Evolutionary conservation across 2,113 vertebrate genomes (phyloP), one percentile per base, ranked within the genome.

Genomic region (Caranx melampygus): DNA sequence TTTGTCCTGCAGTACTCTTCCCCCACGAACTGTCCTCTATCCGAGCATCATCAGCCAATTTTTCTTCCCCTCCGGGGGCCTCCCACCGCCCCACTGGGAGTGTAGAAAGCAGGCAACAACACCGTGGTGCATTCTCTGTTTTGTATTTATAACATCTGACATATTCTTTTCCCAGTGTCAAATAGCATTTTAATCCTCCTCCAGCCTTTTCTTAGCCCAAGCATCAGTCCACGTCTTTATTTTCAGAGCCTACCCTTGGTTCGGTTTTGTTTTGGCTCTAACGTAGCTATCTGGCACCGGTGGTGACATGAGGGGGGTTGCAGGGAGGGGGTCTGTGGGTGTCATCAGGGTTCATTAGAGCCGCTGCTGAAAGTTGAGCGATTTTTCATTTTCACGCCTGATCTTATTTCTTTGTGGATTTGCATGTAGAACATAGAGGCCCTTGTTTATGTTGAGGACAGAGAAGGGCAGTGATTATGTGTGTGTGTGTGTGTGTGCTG

Each of bases 91-190:
- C 85, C 80, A 35, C 77, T 15, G 78, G 60, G 70, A 74, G 62
- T 31, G 33, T 42, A 58, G 83, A 87, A 77, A 87, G 72, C 55
- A 66, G 65, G 52, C 78, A 86, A 86, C 83, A 88, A 84, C 86
- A 90, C 79, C 76, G 26, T 26, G 83, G 70, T 16, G 18, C 86
- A 90, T 90, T 87, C 90, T 82, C 37, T 64, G 49, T 75, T 64
- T 81, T 11, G 45, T 92, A 93, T 94, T 92, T 89, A 91, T 92
- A 93, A 81, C 89, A 62, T 84, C 75, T 91, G 90, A 92, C 88
- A 76, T 84, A 44, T 63, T 78, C 63, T 88, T 81, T 79, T 81
- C 70, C 83, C 66, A 75, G 86, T 88, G 85, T 90, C 92, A 72
- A 75, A 83, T 89, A 79, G 70, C 90, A 77, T 81, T 87, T 64